Base-by-base conservation (phyloP, 37 sponge, comb jelly and placozoan genomes). In the Diacarnus erythraeanus region DNA sequence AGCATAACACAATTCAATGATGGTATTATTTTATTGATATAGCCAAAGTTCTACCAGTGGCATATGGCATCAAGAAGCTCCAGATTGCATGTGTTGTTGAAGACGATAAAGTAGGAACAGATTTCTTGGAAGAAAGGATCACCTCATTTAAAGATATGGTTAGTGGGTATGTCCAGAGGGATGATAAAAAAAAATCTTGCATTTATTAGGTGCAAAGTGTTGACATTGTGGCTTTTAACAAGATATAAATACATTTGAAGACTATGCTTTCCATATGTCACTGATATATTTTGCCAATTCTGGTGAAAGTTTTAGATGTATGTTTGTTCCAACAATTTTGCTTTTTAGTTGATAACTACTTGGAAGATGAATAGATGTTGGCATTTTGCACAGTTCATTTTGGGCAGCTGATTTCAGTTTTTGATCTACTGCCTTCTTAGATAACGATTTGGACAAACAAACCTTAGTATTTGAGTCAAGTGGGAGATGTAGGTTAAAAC, bases 11-110 rank as follows among this genome's bases (percentile, higher is more conserved):
- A 8, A 68, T 2, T 10, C 38, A 29, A 6, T 38, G 38, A 8
- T 68, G 5, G 38, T 68, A 35, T 21, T 30, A 21, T 18, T 21
- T 68, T 71, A 23, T 15, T 22, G 3, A 33, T 56, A 6, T 42
- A 94, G 95, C 95, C n/a, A 94, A 94, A 43, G 60, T 89, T 2
- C 88, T 92, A 12, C 90, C 93, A 30, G 83, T 94, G 56, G 94
- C 80, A 8, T 97, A 86, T 84, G 97, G 97, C 9, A 97, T 97
- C 69, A 94, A 84, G 80, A 97, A 97, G 84, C 75, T 97, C 39
- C 90, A 89, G 77, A 97, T 97, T 5, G 67, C 74, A 20, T 96
- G 97, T 80, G 90, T 97, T 44, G 83, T 97, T 30, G 97, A 97
- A 47, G 97, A 97, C 61, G 95, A 94, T 17, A 91, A 94, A 72